Percentiles rank a stretch among this genome's conserved stretches.
phyloP scores from a whole-genome alignment of 2,113 vertebrate genomes.

The Mixornis gularis region DNA sequence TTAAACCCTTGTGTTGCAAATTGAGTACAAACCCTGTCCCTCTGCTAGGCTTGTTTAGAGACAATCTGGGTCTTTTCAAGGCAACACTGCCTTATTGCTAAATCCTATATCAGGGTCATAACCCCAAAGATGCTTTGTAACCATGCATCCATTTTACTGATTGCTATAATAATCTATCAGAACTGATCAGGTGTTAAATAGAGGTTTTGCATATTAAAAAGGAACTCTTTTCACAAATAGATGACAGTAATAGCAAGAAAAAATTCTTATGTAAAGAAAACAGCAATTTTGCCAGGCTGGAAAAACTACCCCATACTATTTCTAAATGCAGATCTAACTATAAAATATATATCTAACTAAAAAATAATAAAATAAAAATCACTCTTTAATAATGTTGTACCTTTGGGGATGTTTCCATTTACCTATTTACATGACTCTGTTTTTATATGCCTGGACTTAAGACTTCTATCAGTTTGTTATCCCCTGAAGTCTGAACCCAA shows the following conservation, averaged over 20 bases:
- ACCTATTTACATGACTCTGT: background rate
- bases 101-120: background rate
- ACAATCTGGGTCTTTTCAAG: background rate
- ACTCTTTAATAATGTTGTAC: background rate
- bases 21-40: background rate
- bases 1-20: background rate
- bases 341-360: background rate
- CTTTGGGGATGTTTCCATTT: conserved; percentile 17
- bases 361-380: background rate
- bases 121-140: background rate
- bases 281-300: background rate
- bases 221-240: background rate
- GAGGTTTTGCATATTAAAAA: background rate
- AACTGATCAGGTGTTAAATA: background rate
- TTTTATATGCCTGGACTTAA: background rate
- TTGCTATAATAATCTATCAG: background rate
- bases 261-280: background rate
- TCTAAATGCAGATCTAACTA: background rate
- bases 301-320: background rate
- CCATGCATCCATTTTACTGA: background rate
- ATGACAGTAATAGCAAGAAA: background rate
- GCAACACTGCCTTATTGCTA: background rate
- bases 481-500: background rate
- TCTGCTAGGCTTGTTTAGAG: background rate
- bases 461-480: background rate